These are phyloP conservation scores for Pteromalus puparum DNA, from an alignment of 1,140 invertebrate genomes.

Conservation along the genomic window DNA sequence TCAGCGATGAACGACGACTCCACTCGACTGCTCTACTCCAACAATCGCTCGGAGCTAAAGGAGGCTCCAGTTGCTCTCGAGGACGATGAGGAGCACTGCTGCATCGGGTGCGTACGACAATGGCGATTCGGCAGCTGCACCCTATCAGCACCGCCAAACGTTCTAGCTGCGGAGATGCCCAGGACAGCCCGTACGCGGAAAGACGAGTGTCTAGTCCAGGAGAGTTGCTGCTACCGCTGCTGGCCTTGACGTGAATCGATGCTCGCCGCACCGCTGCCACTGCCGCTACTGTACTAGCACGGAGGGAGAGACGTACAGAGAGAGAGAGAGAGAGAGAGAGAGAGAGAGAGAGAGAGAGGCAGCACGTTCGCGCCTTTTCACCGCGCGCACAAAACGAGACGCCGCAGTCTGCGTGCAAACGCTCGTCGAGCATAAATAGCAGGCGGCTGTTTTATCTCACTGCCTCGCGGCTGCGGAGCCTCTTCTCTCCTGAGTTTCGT, in stretches of 20 bases:
- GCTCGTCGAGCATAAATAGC: conserved; percentile 29
- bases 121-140: no score
- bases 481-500: not conserved
- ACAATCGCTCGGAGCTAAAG: not conserved
- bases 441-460: not conserved
- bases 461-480: no score
- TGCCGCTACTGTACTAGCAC: conserved; percentile 11
- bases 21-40: not conserved
- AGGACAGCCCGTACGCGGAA: not conserved
- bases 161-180: no score
- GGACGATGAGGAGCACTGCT: no score
- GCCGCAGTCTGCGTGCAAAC: conserved; percentile 35
- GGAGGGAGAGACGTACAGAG: not conserved
- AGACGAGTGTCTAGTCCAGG: not conserved
- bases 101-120: no score
- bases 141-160: no score
- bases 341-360: not conserved
- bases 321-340: no score
- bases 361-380: conserved; percentile 19
- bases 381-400: conserved; percentile 17
- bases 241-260: conserved; percentile 53
- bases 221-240: not conserved
- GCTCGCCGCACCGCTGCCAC: conserved; percentile 1
- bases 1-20: not conserved
- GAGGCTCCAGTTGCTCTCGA: no score